Base-by-base conservation (phyloP, 2,797 vertebrate genomes). In the Spondyliosoma cantharus region DNA sequence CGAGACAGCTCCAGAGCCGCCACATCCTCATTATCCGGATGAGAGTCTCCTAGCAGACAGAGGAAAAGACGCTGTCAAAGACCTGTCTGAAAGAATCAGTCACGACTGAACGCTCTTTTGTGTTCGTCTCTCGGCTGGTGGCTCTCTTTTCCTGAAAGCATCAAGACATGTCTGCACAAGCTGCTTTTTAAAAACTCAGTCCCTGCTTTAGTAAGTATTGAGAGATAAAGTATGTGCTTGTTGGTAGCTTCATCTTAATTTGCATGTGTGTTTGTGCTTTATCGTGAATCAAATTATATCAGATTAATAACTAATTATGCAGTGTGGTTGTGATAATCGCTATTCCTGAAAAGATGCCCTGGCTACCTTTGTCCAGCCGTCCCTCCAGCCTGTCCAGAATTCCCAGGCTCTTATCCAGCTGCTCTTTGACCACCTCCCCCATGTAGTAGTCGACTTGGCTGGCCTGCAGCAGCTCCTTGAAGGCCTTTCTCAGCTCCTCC, bases 401-500 rank as follows among this genome's bases (percentile, higher is more conserved):
- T 5, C 88, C 90, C 1, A 97, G 91, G 29, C 96, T 97, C 77
- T 93, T 96, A 71, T 95, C 95, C 90, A 99, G 94, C 82, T 97
- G 97, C 59, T 96, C 95, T 76, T 90, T 95, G 83, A 98, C 95
- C 27, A 94, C 93, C 81, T 95, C 93, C 0, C 96, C 96, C 76
- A 95, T 85, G 17, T 86, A 88, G 81, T 66, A 90, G 86, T 97
- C 96, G 0, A 96, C 94, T 14, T 96, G 86, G 1, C 93, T 93
- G 87, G 95, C 93, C 76, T 95, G 95, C 54, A 98, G 91, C 87
- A 99, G 91, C 71, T 97, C 96, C 92, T 95, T 96, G 54, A 99
- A 96, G 2, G 96, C 95, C 71, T 90, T 90, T 72, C 93, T 89
- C 83, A 97, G 88, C 80, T 95, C 95, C 78, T 62, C 93, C 89